A percentile compares a stretch with the other conserved stretches of the same genome.
phyloP scores from a whole-genome alignment of 2,113 vertebrate species.

The Loxodonta africana region DNA sequence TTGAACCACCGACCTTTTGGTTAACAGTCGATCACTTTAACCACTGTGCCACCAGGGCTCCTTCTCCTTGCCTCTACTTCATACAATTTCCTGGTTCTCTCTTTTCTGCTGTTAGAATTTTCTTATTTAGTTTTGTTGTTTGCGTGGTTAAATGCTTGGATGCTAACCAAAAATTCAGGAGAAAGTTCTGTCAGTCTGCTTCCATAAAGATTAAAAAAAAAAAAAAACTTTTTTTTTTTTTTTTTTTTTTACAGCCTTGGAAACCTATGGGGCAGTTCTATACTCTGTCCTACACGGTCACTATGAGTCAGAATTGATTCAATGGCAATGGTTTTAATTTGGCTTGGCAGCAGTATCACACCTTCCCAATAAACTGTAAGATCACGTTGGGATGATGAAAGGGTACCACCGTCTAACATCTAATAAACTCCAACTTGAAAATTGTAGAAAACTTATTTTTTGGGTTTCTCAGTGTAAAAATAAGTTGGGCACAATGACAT shows the following conservation, averaged over 20 bases:
- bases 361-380: not conserved
- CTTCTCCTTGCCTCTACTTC: constrained; percentile 27
- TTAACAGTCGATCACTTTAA: too few relatives aligned
- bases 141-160: not conserved
- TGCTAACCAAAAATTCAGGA: too few relatives aligned
- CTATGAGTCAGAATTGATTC: too few relatives aligned
- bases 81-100: constrained; percentile 28
- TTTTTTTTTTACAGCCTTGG: too few relatives aligned
- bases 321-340: not conserved
- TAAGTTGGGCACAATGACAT: not conserved
- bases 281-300: too few relatives aligned
- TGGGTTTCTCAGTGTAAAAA: constrained; percentile 19
- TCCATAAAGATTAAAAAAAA: too few relatives aligned
- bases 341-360: not conserved
- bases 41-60: too few relatives aligned
- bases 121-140: constrained; percentile 49
- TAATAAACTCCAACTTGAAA: constrained; percentile 49
- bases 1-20: too few relatives aligned
- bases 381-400: constrained; percentile 24
- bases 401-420: not conserved
- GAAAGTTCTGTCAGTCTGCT: too few relatives aligned
- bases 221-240: too few relatives aligned
- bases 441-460: constrained; percentile 42
- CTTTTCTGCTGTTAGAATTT: constrained; percentile 25
- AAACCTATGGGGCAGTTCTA: too few relatives aligned